Evolutionary conservation across 1,140 invertebrate genomes (phyloP).

Genomic region (Drosophila sturtevanti): DNA sequence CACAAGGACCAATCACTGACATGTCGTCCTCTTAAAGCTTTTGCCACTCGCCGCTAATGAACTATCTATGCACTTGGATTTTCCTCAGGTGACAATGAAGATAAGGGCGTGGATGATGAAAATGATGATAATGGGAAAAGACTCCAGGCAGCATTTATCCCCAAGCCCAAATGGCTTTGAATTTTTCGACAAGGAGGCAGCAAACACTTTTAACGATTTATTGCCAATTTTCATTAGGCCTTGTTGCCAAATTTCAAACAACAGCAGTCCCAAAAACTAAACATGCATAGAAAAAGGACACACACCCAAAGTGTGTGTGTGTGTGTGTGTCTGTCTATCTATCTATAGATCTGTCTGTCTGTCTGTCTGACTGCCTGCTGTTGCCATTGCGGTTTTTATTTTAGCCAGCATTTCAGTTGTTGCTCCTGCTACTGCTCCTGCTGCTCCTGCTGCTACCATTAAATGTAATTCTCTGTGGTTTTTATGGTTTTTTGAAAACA

Average conservation of each 20-base stretch:
- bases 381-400: constrained; percentile 63
- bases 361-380: constrained; percentile 37
- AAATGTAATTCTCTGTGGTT: constrained; percentile 81
- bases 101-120: too few species aligned
- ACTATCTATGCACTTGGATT: constrained; percentile 36
- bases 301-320: not conserved
- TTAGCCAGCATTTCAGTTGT: constrained; percentile 27
- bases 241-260: not conserved
- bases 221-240: not conserved
- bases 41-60: constrained; percentile 44
- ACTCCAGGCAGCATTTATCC: not conserved
- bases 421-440: constrained; percentile 34
- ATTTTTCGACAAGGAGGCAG: too few species aligned
- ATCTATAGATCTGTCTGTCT: constrained; percentile 30
- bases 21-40: constrained; percentile 55
- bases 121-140: constrained; percentile 21
- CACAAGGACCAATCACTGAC: not conserved
- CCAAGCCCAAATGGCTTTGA: too few species aligned
- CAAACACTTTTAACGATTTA: too few species aligned
- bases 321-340: constrained; percentile 3
- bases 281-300: not conserved
- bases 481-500: constrained; percentile 81
- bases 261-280: not conserved
- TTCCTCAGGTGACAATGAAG: constrained; percentile 24
- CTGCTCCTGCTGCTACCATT: constrained; percentile 62